phyloP scores from a whole-genome alignment of 2,888 invertebrate genomes.

The Kuschelorhynchus macadamiae region DNA sequence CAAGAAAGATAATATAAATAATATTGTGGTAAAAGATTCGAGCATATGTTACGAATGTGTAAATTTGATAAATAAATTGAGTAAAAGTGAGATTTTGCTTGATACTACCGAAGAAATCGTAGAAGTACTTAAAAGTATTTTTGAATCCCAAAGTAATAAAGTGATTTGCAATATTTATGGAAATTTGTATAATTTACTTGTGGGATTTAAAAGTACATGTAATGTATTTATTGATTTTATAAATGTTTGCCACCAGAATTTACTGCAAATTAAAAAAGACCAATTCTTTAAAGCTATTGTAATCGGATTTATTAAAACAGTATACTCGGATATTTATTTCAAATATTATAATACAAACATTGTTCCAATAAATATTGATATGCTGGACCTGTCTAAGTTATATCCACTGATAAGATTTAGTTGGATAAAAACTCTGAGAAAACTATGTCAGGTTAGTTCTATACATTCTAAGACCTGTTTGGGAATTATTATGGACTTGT shows the following conservation, averaged over 20 bases:
- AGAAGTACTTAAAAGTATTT: constrained; percentile 47
- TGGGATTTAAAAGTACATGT: constrained; percentile 4
- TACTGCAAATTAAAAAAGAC: constrained; percentile 46
- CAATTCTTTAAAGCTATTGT: constrained; percentile 41
- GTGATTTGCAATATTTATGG: constrained; percentile 48
- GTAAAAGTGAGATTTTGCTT: too few relatives aligned
- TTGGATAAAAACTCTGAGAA: constrained; percentile 18
- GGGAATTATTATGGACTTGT: constrained; percentile 66
- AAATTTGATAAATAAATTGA: too few relatives aligned
- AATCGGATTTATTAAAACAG: constrained; percentile 35
- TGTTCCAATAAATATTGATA: constrained; percentile 4
- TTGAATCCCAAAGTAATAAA: constrained; percentile 52
- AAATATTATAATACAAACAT: constrained; percentile 15
- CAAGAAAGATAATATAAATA: too few relatives aligned
- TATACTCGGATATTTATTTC: constrained; percentile 27
- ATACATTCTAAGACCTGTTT: not conserved
- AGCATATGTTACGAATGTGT: too few relatives aligned
- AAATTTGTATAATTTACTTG: constrained; percentile 12
- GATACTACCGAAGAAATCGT: not conserved
- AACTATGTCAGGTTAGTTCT: constrained; percentile 1
- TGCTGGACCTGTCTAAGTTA: constrained; percentile 14
- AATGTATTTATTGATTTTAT: constrained; percentile 38
- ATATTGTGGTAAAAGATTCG: too few relatives aligned
- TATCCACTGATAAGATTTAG: constrained; percentile 20
- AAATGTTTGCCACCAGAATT: constrained; percentile 24